Evolutionary conservation across 1,140 invertebrate genomes (phyloP).

Genomic region (Drosophila albomicans): DNA sequence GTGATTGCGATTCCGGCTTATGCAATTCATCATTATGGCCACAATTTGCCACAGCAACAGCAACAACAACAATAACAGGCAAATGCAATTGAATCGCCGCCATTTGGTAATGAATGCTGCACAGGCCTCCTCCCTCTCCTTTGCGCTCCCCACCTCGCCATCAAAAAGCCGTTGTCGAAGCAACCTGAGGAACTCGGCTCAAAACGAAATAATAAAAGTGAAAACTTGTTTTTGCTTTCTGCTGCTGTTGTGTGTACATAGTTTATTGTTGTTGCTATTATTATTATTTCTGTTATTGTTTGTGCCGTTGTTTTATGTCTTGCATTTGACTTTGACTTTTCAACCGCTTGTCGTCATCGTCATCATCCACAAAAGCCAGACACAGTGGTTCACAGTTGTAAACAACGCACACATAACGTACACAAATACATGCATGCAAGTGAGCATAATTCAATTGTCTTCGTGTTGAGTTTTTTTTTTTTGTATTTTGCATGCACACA

Average conservation of each 20-base stretch:
- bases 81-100: slow-evolving; percentile 75
- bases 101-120: slow-evolving; percentile 73
- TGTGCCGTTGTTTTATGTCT: slow-evolving; percentile 50
- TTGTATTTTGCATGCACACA: slow-evolving; percentile 26
- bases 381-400: slow-evolving; percentile 30
- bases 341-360: slow-evolving; percentile 64
- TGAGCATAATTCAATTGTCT: slow-evolving; percentile 13
- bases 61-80: slow-evolving; percentile 26
- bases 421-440: not conserved
- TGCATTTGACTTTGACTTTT: slow-evolving; percentile 82
- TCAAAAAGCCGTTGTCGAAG: slow-evolving; percentile 12
- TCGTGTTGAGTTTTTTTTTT: slow-evolving; percentile 13
- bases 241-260: slow-evolving; percentile 46
- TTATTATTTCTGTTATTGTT: slow-evolving; percentile 33
- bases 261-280: slow-evolving; percentile 34
- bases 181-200: slow-evolving; percentile 54
- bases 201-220: slow-evolving; percentile 65
- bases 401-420: slow-evolving; percentile 13
- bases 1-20: slow-evolving; percentile 72
- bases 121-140: slow-evolving; percentile 13
- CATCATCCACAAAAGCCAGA: slow-evolving; percentile 4
- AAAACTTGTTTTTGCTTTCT: slow-evolving; percentile 78
- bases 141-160: not conserved
- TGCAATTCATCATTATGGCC: slow-evolving; percentile 79
- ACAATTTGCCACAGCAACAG: slow-evolving; percentile 63